Base-by-base conservation (phyloP, 2,113 vertebrate genomes). In the Melanerpes aurifrons region DNA sequence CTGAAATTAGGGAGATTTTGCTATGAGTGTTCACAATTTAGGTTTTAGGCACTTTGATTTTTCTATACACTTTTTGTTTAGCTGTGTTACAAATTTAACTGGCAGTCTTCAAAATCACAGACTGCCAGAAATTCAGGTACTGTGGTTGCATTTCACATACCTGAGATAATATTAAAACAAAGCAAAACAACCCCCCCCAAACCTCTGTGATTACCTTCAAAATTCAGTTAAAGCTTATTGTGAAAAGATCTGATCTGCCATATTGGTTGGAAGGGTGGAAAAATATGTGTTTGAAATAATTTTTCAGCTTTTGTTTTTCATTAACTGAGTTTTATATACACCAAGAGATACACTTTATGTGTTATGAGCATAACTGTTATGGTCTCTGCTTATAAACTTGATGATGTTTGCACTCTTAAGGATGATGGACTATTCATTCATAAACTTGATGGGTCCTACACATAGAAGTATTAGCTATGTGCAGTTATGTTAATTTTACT, bases 231-330 rank as follows among this genome's bases (percentile, higher is more conserved):
- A 89, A 26, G 10, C 12, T 68, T 84, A 22, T 35, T 91, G 59
- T 82, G 40, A 61, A 48, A 87, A 82, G 40, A 78, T 15, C 45
- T n/a, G 20, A 22, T 72, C 26, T 8, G 53, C 47, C 18, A 24
- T 20, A 10, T 7, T 15, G 29, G 35, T 70, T 82, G 67, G 50
- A 63, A 58, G 14, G 62, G 32, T 67, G 64, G 11, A 48, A n/a
- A 61, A 56, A 53, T 10, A 66, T 2, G 12, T 19, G 37, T 29
- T 53, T 91, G 50, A 70, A 54, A 35, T 20, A 35, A 47, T 73
- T 87, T 87, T 92, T 85, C 48, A 70, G 67, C 19, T 91, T 94
- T 90, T 89, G 10, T 58, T 86, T 93, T 81, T 82, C 70, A 15
- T 56, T 56, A 79, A 67, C 26, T 79, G 74, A 37, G 15, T 90